Evolutionary conservation across 2,888 invertebrate species (phyloP).

Genomic region (Cheilosia pagana): DNA sequence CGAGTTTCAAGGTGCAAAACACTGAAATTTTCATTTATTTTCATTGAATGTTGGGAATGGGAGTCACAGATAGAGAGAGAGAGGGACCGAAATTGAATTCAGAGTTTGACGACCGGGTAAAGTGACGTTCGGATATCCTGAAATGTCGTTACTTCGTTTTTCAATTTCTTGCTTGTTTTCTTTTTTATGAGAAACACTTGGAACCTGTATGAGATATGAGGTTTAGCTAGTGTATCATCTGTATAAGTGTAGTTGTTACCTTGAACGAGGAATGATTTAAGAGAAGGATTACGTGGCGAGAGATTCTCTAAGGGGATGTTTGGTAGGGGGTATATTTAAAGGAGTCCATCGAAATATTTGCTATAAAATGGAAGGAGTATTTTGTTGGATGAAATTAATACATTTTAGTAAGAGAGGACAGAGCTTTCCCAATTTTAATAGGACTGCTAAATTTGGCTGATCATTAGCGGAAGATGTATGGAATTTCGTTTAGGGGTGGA

Average conservation of each 20-base stretch:
- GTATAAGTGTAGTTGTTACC: conserved; percentile 40
- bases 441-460: too few relatives aligned
- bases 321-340: too few relatives aligned
- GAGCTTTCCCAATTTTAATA: too few relatives aligned
- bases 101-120: conserved; percentile 67
- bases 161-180: conserved; percentile 2
- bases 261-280: conserved; percentile 3
- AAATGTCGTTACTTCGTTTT: conserved; percentile 45
- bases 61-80: background rate
- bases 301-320: too few relatives aligned
- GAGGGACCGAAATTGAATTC: conserved; percentile 53
- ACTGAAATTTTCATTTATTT: conserved; percentile 51
- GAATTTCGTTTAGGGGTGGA: too few relatives aligned
- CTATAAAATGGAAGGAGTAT: too few relatives aligned
- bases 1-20: conserved; percentile 64
- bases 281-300: too few relatives aligned
- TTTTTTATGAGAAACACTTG: conserved; percentile 32
- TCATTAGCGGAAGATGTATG: too few relatives aligned
- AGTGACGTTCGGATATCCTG: conserved; percentile 69
- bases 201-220: conserved; percentile 16
- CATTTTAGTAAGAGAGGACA: too few relatives aligned
- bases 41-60: conserved; percentile 2
- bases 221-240: conserved; percentile 23
- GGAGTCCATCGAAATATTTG: too few relatives aligned
- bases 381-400: too few relatives aligned